Evolutionary conservation across 1,140 invertebrate species (phyloP).

Genomic region (Vanessa tameamea): DNA sequence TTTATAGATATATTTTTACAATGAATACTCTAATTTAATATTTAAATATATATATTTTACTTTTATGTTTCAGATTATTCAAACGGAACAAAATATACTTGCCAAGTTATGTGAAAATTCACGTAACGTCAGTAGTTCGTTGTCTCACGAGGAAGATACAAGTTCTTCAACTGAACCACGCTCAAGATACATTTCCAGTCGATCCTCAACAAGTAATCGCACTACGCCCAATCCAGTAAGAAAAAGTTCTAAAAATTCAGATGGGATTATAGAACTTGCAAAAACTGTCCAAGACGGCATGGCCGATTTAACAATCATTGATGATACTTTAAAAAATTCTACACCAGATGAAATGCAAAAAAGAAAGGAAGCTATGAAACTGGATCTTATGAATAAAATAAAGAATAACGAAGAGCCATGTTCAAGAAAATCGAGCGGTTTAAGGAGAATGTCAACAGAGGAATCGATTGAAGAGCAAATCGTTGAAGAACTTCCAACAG

Average conservation of each 20-base stretch:
- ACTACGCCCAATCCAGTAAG: slow-evolving; percentile 58
- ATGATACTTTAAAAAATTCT: slow-evolving; percentile 50
- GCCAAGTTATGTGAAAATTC: slow-evolving; percentile 69
- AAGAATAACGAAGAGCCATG: slow-evolving; percentile 61
- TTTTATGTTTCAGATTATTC: slow-evolving; percentile 25
- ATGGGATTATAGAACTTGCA: slow-evolving; percentile 64
- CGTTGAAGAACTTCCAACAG: slow-evolving; percentile 45
- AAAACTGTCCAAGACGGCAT: slow-evolving; percentile 76
- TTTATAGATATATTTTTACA: too few relatives aligned
- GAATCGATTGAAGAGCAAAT: slow-evolving; percentile 70
- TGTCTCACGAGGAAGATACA: slow-evolving; percentile 66
- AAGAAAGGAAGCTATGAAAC: slow-evolving; percentile 68
- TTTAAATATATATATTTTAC: background rate
- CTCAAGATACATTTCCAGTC: slow-evolving; percentile 53
- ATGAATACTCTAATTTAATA: background rate
- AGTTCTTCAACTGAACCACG: slow-evolving; percentile 62
- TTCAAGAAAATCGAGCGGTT: slow-evolving; percentile 59
- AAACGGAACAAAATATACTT: slow-evolving; percentile 60
- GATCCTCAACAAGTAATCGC: slow-evolving; percentile 55
- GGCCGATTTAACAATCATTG: slow-evolving; percentile 66
- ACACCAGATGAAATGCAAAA: slow-evolving; percentile 63
- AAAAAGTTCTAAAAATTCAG: slow-evolving; percentile 57
- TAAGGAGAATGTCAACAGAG: slow-evolving; percentile 61
- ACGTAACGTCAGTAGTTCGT: slow-evolving; percentile 60
- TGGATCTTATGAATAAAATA: slow-evolving; percentile 69